Base-by-base conservation (phyloP, 2,113 vertebrate species). In the Chascanopsetta lugubris region DNA sequence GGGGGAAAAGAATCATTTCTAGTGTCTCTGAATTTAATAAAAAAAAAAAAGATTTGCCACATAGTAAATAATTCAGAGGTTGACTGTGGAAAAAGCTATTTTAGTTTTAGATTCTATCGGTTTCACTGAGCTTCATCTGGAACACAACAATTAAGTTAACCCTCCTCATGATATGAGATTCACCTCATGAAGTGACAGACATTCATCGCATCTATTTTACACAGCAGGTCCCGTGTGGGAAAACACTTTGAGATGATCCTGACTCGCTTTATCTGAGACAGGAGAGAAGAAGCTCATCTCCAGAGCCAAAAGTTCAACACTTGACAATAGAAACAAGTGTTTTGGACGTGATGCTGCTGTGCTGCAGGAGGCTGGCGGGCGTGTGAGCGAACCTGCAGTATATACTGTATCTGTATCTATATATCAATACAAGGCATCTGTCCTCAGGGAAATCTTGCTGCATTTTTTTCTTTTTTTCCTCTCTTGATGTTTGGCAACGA, bases 401-500 rank as follows among this genome's bases (percentile, higher is more conserved):
- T n/a, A n/a, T n/a, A n/a, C n/a, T n/a, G n/a, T n/a, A n/a, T n/a
- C n/a, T n/a, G n/a, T n/a, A n/a, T n/a, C n/a, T n/a, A n/a, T 40
- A 54, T 24, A 58, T n/a, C 4, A 29, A 32, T 17, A 40, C 21
- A 59, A 46, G 5, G 51, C 59, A 73, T 72, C 30, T n/a, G 61
- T 62, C 73, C 51, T 55, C 38, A 18, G 56, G 59, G 54, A 34
- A 68, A 59, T 72, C 32, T 74, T 15, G 32, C 62, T 67, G 24
- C 38, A 47, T 68, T 70, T 72, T 73, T 63, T n/a, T n/a, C n/a
- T n/a, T n/a, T n/a, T n/a, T n/a, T n/a, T n/a, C n/a, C n/a, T n/a
- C n/a, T n/a, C n/a, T n/a, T 47, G 53, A 82, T 72, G 56, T 65
- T 77, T 54, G 58, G 68, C 66, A 60, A 30, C 48, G 74, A 74